Evolutionary conservation across 2,888 invertebrate species (phyloP).

Genomic region (Eupsilia transversa): DNA sequence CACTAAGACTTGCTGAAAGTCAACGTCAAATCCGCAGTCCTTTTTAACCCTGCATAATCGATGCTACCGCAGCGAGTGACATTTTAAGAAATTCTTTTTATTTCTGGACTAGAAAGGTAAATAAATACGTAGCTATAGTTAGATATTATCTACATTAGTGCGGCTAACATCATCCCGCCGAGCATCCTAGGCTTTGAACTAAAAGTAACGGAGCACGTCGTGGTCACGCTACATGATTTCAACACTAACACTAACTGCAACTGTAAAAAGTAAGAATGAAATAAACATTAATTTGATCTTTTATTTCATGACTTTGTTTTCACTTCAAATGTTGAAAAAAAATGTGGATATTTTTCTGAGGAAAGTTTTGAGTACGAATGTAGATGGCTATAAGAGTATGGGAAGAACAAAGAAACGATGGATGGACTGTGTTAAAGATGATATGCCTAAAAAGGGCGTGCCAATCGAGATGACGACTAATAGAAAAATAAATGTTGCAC

Average conservation of each 20-base stretch:
- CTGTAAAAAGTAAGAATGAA: constrained; percentile 43
- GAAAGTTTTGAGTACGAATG: too few species aligned
- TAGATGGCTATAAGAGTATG: too few species aligned
- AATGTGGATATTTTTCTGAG: too few species aligned
- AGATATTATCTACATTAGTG: constrained; percentile 6
- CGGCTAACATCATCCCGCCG: constrained; percentile 18
- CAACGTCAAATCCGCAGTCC: not conserved
- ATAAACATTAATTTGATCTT: constrained; percentile 6
- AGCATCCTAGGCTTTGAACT: constrained; percentile 28
- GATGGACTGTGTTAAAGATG: too few species aligned
- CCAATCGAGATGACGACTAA: too few species aligned
- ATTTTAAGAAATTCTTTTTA: not conserved
- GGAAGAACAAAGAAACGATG: too few species aligned
- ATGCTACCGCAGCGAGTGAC: not conserved
- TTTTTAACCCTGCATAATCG: constrained; percentile 4
- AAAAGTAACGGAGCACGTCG: constrained; percentile 56
- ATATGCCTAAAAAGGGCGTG: too few species aligned
- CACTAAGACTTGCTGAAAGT: constrained; percentile 4
- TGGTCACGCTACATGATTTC: constrained; percentile 53
- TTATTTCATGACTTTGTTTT: not conserved
- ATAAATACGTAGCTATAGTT: constrained; percentile 1
- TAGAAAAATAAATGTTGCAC: too few species aligned
- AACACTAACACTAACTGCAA: constrained; percentile 44
- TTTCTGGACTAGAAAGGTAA: constrained; percentile 4
- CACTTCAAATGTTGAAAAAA: too few species aligned